A percentile compares a stretch with the other conserved stretches of the same genome.
Conservation (phyloP, 2,113 vertebrate genomes). For the Paracanthobrama guichenoti region DNA sequence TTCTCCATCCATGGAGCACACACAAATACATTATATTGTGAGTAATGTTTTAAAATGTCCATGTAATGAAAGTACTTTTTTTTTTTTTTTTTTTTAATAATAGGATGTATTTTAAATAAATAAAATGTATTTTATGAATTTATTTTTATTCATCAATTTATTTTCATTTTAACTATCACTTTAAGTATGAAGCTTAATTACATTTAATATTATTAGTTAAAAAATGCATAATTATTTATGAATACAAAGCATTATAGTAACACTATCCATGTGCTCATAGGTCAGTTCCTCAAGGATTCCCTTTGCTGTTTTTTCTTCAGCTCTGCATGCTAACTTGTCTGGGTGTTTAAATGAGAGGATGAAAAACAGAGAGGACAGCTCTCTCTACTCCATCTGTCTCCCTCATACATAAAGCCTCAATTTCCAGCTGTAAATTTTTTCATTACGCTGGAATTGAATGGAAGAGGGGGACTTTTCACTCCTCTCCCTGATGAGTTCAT, state of each 20-base stretch:
- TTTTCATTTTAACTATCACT: background rate
- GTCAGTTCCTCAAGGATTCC: background rate
- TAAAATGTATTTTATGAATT: too few species aligned
- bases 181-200: background rate
- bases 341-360: slow-evolving; percentile 11
- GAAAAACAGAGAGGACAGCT: background rate
- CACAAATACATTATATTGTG: too few species aligned
- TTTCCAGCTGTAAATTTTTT: slow-evolving; percentile 74
- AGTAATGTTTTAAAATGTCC: too few species aligned
- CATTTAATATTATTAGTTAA: background rate
- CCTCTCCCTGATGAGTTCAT: slow-evolving; percentile 75
- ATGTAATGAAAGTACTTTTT: too few species aligned
- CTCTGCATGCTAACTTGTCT: slow-evolving; percentile 24
- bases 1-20: too few species aligned
- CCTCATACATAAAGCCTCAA: slow-evolving; percentile 68
- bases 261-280: slow-evolving; percentile 11
- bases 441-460: slow-evolving; percentile 76
- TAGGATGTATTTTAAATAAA: too few species aligned
- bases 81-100: too few species aligned
- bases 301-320: background rate
- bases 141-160: too few species aligned
- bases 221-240: background rate
- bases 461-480: slow-evolving; percentile 65
- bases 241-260: background rate
- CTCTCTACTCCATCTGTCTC: slow-evolving; percentile 57